Conservation (phyloP, 2,797 vertebrate genomes). For the Glyptemys insculpta region DNA sequence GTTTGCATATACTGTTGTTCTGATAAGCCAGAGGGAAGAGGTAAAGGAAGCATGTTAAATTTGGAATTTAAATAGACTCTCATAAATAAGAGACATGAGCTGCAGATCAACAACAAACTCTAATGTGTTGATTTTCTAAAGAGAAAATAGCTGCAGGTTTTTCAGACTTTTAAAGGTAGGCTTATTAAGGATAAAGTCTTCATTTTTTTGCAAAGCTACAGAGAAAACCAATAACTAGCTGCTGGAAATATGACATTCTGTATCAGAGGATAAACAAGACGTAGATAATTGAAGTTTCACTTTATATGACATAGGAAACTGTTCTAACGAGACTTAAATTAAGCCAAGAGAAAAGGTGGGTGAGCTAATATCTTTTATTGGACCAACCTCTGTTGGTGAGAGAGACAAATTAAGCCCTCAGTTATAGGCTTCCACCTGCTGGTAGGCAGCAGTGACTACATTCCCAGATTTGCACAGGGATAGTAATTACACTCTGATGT, state of each 20-base stretch:
- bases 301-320: background rate
- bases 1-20: background rate
- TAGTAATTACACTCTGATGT: background rate
- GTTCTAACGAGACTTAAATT: background rate
- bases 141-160: conserved; percentile 25
- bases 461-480: background rate
- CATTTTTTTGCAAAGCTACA: background rate
- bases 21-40: conserved; percentile 29
- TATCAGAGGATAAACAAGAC: background rate
- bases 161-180: background rate
- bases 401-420: background rate
- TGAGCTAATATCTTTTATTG: background rate
- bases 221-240: background rate
- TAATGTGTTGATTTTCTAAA: background rate
- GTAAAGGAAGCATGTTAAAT: conserved; percentile 6
- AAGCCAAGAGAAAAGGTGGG: background rate
- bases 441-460: background rate
- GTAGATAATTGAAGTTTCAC: background rate
- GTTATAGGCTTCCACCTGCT: background rate
- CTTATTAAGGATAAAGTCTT: background rate
- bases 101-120: background rate
- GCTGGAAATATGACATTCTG: background rate
- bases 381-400: background rate
- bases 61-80: conserved; percentile 19
- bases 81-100: conserved; percentile 21